A percentile compares a stretch with the other conserved stretches of the same genome.
These are phyloP conservation scores for Acrossocheilus fasciatus DNA, from an alignment of 2,797 vertebrate species.

Conservation along the genomic window DNA sequence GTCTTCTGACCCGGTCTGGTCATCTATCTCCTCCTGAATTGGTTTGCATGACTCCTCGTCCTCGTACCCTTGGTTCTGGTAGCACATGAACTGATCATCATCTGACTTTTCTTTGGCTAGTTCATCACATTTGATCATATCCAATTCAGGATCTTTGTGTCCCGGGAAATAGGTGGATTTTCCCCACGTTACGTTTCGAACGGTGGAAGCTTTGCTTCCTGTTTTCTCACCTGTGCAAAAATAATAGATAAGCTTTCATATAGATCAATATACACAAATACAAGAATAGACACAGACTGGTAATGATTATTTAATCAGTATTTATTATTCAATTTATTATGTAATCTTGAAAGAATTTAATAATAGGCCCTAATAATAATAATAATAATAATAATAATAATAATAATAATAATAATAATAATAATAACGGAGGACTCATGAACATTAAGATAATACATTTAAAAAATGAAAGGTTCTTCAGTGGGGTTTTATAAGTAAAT, in stretches of 20 bases:
- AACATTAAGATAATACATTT: background rate
- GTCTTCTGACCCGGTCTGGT: background rate
- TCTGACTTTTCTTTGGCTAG: background rate
- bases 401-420: background rate
- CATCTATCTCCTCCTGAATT: background rate
- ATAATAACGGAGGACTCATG: background rate
- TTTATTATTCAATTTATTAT: background rate
- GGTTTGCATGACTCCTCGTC: constrained; percentile 12
- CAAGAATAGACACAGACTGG: background rate
- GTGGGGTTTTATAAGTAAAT: no score
- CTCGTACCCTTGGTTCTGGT: constrained; percentile 63
- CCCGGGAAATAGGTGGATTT: constrained; percentile 58
- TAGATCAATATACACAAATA: background rate
- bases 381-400: background rate
- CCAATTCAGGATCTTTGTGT: constrained; percentile 3
- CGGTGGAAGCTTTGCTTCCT: constrained; percentile 8
- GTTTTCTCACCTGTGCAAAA: constrained; percentile 33
- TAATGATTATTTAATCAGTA: background rate
- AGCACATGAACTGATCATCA: constrained; percentile 37
- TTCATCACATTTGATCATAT: constrained; percentile 20
- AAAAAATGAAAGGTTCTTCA: no score
- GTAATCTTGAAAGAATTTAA: background rate
- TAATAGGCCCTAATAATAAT: background rate
- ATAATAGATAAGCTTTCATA: background rate
- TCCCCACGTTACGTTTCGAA: constrained; percentile 72